phyloP scores from a whole-genome alignment of 2,888 invertebrate species.

The Acheta domesticus region DNA sequence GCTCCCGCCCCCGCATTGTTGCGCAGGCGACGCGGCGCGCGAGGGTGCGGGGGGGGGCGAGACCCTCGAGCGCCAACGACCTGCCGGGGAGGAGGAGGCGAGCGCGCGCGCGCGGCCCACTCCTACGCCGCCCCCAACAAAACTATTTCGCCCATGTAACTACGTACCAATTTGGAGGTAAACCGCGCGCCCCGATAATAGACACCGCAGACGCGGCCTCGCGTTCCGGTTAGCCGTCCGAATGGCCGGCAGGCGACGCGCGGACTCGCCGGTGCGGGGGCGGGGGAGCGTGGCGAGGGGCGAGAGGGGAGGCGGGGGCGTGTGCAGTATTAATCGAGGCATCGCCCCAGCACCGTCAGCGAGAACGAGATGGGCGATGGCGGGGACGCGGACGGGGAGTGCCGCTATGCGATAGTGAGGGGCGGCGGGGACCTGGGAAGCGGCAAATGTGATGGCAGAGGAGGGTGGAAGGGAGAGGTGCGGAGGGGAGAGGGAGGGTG shows the following conservation, averaged over 20 bases:
- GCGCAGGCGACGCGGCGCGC: background rate
- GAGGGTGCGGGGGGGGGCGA: too few relatives aligned
- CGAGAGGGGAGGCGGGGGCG: too few relatives aligned
- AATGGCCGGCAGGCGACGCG: too few relatives aligned
- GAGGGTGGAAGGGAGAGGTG: background rate
- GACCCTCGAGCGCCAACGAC: too few relatives aligned
- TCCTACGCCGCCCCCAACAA: slow-evolving; percentile 25
- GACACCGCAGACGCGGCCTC: background rate
- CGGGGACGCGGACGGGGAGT: background rate
- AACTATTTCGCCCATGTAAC: background rate
- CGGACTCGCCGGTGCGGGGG: too few relatives aligned
- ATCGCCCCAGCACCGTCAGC: too few relatives aligned
- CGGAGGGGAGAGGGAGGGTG: background rate
- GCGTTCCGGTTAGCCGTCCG: too few relatives aligned
- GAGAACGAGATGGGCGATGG: background rate
- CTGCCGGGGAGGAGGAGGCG: too few relatives aligned
- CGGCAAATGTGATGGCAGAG: background rate
- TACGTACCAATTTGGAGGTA: slow-evolving; percentile 6
- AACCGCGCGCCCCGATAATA: background rate
- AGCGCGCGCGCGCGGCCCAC: background rate
- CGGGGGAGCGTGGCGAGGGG: too few relatives aligned
- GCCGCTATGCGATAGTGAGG: background rate
- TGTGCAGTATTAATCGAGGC: too few relatives aligned
- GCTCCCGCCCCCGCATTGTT: background rate
- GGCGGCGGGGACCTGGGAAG: background rate